Percentiles rank a stretch among this genome's conserved stretches.
phyloP scores from a whole-genome alignment of 2,888 invertebrate genomes.

The Amphipyra tragopoginis region DNA sequence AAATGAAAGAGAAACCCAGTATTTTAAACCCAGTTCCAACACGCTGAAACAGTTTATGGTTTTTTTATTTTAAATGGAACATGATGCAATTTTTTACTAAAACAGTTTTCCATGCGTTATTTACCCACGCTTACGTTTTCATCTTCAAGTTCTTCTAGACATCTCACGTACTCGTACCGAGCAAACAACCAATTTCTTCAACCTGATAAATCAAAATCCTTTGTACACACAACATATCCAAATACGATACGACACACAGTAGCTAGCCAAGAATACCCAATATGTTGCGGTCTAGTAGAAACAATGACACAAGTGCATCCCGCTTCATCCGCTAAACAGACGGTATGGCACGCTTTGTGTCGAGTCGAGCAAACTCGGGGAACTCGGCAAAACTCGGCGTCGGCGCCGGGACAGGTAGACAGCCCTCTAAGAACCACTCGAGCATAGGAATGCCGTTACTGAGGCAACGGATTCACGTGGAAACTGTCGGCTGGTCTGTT shows the following conservation, averaged over 20 bases:
- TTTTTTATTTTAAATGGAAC: no score
- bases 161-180: no score
- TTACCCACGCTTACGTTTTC: no score
- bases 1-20: no score
- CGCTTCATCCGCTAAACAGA: slow-evolving; percentile 62
- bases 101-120: no score
- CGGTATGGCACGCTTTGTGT: slow-evolving; percentile 81
- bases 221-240: not conserved
- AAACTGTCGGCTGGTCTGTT: slow-evolving; percentile 39
- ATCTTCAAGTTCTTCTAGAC: no score
- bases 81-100: no score
- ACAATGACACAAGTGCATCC: slow-evolving; percentile 47
- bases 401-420: slow-evolving; percentile 54
- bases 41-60: no score
- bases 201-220: not conserved
- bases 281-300: slow-evolving; percentile 46
- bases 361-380: slow-evolving; percentile 53
- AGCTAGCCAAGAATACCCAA: slow-evolving; percentile 30
- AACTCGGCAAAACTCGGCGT: slow-evolving; percentile 48
- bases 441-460: slow-evolving; percentile 69
- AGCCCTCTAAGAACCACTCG: slow-evolving; percentile 66
- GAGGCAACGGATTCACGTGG: slow-evolving; percentile 62
- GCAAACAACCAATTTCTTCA: no score
- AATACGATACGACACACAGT: not conserved
- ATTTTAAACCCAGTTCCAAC: no score